Evolutionary conservation across 1,140 invertebrate genomes (phyloP).

Genomic region (Helicoverpa zea): DNA sequence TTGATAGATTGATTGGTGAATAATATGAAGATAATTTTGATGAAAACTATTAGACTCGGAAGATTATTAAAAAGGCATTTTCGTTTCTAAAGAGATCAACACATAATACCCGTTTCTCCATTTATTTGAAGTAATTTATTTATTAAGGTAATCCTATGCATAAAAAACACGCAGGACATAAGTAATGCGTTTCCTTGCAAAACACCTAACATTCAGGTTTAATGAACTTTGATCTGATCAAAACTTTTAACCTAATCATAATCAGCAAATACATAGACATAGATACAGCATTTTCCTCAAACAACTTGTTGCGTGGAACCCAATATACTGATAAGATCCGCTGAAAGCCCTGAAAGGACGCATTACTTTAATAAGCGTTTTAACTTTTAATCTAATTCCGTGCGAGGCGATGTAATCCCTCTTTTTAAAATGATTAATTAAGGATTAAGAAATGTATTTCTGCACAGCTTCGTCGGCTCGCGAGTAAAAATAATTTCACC

Average conservation of each 20-base stretch:
- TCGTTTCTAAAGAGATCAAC: too few species aligned
- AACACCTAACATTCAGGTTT: neutral
- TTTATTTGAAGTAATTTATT: too few species aligned
- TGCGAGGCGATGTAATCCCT: constrained; percentile 18
- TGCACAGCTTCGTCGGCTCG: neutral
- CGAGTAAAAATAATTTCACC: constrained; percentile 27
- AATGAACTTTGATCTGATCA: neutral
- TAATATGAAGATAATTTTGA: too few species aligned
- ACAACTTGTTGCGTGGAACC: neutral
- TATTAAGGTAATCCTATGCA: too few species aligned
- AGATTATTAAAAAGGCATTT: too few species aligned
- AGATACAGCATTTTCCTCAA: neutral
- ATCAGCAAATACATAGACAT: neutral
- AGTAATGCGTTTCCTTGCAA: too few species aligned
- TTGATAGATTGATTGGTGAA: too few species aligned
- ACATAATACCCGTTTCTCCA: too few species aligned
- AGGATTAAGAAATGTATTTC: constrained; percentile 37
- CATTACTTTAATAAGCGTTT: constrained; percentile 34
- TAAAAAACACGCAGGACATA: too few species aligned
- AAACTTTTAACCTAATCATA: neutral
- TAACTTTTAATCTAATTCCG: constrained; percentile 28
- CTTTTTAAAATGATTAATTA: constrained; percentile 39
- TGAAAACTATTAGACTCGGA: too few species aligned
- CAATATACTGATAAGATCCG: neutral
- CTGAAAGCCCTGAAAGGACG: constrained; percentile 14